Evolutionary conservation across 30 jellyfish, hydroid and myxozoan species (phyloP).

Genomic region (Aurelia aurita complex sp. Pacific): DNA sequence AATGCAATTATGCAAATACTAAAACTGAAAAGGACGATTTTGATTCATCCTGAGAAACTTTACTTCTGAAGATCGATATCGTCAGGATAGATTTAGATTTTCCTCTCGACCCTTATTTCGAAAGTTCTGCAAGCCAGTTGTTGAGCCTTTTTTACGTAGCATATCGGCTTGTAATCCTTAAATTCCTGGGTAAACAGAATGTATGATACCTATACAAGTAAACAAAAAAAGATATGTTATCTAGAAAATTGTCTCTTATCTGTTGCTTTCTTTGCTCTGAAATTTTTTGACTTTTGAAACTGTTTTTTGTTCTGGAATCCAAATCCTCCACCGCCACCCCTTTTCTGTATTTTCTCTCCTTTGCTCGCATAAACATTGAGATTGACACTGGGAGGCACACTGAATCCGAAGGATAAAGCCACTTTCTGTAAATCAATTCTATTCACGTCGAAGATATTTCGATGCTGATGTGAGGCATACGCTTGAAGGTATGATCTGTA

Average conservation of each 20-base stretch:
- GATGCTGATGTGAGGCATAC: slow-evolving; percentile 97
- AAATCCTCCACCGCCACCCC: slow-evolving; percentile 83
- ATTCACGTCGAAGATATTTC: slow-evolving; percentile 83
- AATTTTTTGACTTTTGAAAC: slow-evolving; percentile 54
- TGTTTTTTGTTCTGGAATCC: slow-evolving; percentile 67
- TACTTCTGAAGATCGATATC: no score
- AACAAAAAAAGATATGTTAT: background rate
- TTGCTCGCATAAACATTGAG: slow-evolving; percentile 89
- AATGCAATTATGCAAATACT: no score
- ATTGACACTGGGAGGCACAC: slow-evolving; percentile 97
- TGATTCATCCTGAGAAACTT: no score
- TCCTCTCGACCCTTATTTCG: no score
- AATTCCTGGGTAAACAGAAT: no score
- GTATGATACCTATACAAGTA: no score
- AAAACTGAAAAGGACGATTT: no score
- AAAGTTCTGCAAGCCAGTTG: no score
- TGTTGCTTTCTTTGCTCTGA: slow-evolving; percentile 26
- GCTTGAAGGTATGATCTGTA: slow-evolving; percentile 97
- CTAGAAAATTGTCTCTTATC: slow-evolving; percentile 70
- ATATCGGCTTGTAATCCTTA: no score
- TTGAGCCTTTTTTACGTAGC: no score
- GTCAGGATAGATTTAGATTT: no score
- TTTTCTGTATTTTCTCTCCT: slow-evolving; percentile 74
- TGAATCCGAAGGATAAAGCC: slow-evolving; percentile 89
- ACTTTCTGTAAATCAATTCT: slow-evolving; percentile 89